A percentile compares a stretch with the other conserved stretches of the same genome.
Conservation (phyloP, 2,113 vertebrate genomes). For the Oenanthe oenanthe region DNA sequence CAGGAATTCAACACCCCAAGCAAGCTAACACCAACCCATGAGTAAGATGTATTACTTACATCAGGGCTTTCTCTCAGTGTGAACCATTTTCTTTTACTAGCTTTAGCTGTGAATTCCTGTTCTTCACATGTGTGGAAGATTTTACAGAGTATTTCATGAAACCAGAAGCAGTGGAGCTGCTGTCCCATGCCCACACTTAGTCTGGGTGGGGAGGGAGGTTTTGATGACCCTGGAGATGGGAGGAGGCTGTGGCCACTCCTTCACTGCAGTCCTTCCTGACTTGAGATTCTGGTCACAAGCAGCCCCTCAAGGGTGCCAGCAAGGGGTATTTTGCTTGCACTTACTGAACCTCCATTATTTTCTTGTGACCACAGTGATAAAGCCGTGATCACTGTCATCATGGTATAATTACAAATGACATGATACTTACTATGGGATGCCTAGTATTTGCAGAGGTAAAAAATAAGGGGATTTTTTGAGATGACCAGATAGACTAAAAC, state of each 20-base stretch:
- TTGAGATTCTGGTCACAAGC: constrained; percentile 56
- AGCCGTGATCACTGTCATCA: constrained; percentile 57
- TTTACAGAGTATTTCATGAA: background rate
- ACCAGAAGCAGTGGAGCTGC: background rate
- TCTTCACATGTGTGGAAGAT: background rate
- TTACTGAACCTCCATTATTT: constrained; percentile 50
- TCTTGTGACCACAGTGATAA: constrained; percentile 56
- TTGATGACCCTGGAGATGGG: background rate
- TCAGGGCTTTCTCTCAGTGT: background rate
- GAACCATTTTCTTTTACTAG: background rate
- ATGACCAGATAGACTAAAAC: background rate
- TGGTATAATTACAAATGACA: constrained; percentile 28
- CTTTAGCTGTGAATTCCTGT: background rate
- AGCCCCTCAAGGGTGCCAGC: constrained; percentile 6
- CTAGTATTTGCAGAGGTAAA: constrained; percentile 9
- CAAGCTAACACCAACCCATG: background rate
- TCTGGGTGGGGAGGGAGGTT: background rate
- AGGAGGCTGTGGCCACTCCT: background rate
- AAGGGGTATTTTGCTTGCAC: constrained; percentile 25
- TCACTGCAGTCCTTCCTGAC: background rate
- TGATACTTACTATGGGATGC: background rate
- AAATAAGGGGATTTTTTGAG: background rate
- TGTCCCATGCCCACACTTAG: background rate
- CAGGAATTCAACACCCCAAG: background rate
- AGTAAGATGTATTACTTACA: constrained; percentile 11